Percentiles rank a stretch among this genome's conserved stretches.
These are phyloP conservation scores for Aulostomus chinensis DNA, from an alignment of 2,797 vertebrate genomes.

Conservation along the genomic window DNA sequence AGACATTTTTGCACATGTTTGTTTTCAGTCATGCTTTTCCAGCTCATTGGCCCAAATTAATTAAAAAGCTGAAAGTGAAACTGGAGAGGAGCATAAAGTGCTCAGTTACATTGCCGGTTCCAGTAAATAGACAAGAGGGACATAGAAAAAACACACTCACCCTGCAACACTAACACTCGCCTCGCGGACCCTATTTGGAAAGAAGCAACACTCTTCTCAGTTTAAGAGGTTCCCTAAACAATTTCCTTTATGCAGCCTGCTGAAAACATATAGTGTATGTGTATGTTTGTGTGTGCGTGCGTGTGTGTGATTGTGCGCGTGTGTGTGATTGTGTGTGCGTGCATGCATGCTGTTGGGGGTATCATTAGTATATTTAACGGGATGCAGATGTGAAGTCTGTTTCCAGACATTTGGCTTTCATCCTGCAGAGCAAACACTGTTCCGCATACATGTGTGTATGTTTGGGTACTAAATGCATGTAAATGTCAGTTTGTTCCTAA, in stretches of 20 bases:
- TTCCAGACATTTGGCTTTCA: constrained; percentile 70
- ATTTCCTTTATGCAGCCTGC: constrained; percentile 38
- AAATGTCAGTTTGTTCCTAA: constrained; percentile 8
- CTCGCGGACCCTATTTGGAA: constrained; percentile 19
- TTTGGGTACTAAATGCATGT: constrained; percentile 6
- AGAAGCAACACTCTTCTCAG: constrained; percentile 20
- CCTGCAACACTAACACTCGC: constrained; percentile 16
- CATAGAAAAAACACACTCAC: constrained; percentile 19
- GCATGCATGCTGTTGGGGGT: constrained; percentile 31
- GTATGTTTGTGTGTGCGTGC: constrained; percentile 16
- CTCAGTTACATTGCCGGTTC: constrained; percentile 25
- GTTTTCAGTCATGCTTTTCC: constrained; percentile 54
- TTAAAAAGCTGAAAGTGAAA: constrained; percentile 35
- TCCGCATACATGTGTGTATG: constrained; percentile 7
- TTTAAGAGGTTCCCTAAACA: constrained; percentile 48
- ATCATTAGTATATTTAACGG: constrained; percentile 76
- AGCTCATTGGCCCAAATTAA: constrained; percentile 32
- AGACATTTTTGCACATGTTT: constrained; percentile 41
- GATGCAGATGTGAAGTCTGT: constrained; percentile 77
- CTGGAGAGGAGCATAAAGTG: constrained; percentile 12
- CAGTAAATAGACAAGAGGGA: constrained; percentile 27
- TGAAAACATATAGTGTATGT: constrained; percentile 47
- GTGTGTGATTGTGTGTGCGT: constrained; percentile 10
- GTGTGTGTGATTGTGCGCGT: constrained; percentile 3
- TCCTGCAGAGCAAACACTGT: constrained; percentile 46